A percentile compares a stretch with the other conserved stretches of the same genome.
Conservation (phyloP, 2,888 invertebrate species). For the Perdita meconis region DNA sequence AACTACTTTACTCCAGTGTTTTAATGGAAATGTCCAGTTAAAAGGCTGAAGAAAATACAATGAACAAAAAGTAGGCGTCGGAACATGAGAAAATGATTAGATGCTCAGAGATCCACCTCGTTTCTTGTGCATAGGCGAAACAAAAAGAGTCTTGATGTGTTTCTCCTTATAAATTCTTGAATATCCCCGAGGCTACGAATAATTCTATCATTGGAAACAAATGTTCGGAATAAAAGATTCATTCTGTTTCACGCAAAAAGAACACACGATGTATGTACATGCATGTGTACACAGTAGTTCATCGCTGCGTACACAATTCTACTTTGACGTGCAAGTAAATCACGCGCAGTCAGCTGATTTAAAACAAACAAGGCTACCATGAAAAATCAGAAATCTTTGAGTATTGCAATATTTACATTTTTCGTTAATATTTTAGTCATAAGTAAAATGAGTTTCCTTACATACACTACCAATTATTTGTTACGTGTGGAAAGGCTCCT, state of each 20-base stretch:
- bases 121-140: background rate
- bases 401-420: too few species aligned
- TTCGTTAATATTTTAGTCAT: too few species aligned
- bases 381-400: too few species aligned
- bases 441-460: too few species aligned
- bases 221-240: constrained; percentile 21
- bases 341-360: too few species aligned
- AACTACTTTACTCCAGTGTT: background rate
- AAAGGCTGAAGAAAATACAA: background rate
- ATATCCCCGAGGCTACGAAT: constrained; percentile 9
- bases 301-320: too few species aligned
- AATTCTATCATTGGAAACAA: constrained; percentile 11
- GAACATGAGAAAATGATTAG: constrained; percentile 4
- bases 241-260: constrained; percentile 37
- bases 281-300: background rate
- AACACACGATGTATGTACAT: constrained; percentile 8
- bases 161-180: constrained; percentile 24
- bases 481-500: too few species aligned
- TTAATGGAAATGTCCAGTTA: background rate
- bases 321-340: too few species aligned
- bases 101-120: constrained; percentile 33
- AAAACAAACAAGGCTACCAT: too few species aligned
- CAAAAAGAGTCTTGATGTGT: constrained; percentile 15
- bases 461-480: too few species aligned
- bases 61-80: background rate